Conservation (phyloP, 2,797 vertebrate genomes). For the Serranus cabrilla region DNA sequence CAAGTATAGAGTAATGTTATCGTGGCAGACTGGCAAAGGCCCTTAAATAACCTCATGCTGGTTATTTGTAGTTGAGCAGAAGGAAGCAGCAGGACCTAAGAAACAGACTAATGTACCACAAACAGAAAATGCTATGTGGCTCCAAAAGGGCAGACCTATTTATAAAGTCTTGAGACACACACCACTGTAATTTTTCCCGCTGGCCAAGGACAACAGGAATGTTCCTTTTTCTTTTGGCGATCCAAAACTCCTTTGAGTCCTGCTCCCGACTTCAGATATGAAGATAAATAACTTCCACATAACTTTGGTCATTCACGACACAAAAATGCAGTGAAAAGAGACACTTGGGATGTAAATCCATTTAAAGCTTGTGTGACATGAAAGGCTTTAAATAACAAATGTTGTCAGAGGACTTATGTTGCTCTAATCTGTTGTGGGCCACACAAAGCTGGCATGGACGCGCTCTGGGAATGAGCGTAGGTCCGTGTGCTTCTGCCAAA, state of each 20-base stretch:
- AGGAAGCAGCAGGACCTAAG: neutral
- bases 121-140: conserved; percentile 20
- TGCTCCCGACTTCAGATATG: conserved; percentile 12
- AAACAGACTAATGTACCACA: conserved; percentile 15
- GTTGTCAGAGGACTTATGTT: conserved; percentile 64
- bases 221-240: conserved; percentile 9
- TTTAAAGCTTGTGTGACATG: conserved; percentile 49
- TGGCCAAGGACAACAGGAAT: conserved; percentile 50
- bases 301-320: neutral
- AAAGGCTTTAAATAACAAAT: conserved; percentile 68
- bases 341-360: neutral
- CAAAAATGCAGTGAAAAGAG: neutral
- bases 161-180: conserved; percentile 39
- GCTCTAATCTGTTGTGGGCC: conserved; percentile 62
- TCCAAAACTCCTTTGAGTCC: conserved; percentile 1
- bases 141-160: conserved; percentile 40
- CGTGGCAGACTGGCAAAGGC: neutral
- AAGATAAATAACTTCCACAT: neutral
- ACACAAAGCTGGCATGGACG: conserved; percentile 65
- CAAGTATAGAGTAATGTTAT: neutral
- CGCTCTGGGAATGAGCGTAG: conserved; percentile 54
- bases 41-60: conserved; percentile 5
- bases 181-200: conserved; percentile 30
- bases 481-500: conserved; percentile 50
- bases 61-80: conserved; percentile 15